Conservation (phyloP, 2,888 invertebrate species). For the Sarcophaga subvicina region DNA sequence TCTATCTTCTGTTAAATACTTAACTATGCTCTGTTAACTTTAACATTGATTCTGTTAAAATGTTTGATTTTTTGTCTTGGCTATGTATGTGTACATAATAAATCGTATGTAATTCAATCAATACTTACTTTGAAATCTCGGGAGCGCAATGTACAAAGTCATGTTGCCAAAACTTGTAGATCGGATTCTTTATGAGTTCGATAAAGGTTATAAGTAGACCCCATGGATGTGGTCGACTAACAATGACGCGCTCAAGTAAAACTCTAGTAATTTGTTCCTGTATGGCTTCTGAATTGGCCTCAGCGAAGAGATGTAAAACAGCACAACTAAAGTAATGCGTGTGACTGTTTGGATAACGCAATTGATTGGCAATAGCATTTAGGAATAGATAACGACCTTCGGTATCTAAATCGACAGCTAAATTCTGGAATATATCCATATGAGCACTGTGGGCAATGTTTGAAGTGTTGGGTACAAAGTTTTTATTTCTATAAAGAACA, state of each 20-base stretch:
- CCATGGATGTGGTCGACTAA: constrained; percentile 99
- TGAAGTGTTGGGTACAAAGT: constrained; percentile 96
- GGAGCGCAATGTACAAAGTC: constrained; percentile 99
- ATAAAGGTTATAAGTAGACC: constrained; percentile 99
- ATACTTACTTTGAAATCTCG: constrained; percentile 97
- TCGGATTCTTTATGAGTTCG: constrained; percentile 98
- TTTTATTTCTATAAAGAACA: constrained; percentile 87
- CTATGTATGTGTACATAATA: not conserved
- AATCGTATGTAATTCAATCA: not conserved
- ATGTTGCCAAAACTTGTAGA: constrained; percentile 99
- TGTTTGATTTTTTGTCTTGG: no score
- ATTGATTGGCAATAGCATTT: constrained; percentile 99
- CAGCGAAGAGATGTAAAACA: constrained; percentile 97
- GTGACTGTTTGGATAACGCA: constrained; percentile 99
- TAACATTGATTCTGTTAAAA: no score
- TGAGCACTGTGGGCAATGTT: constrained; percentile 99
- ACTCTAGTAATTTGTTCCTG: constrained; percentile 99
- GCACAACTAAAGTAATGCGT: constrained; percentile 99
- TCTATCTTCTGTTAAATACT: no score
- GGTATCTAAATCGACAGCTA: constrained; percentile 98
- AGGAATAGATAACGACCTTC: constrained; percentile 98
- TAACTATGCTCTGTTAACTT: no score
- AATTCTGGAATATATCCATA: constrained; percentile 99
- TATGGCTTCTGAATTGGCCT: constrained; percentile 98
- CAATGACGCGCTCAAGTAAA: constrained; percentile 97